phyloP scores from a whole-genome alignment of 2,888 invertebrate species.

The Drosophila nr. medialis region DNA sequence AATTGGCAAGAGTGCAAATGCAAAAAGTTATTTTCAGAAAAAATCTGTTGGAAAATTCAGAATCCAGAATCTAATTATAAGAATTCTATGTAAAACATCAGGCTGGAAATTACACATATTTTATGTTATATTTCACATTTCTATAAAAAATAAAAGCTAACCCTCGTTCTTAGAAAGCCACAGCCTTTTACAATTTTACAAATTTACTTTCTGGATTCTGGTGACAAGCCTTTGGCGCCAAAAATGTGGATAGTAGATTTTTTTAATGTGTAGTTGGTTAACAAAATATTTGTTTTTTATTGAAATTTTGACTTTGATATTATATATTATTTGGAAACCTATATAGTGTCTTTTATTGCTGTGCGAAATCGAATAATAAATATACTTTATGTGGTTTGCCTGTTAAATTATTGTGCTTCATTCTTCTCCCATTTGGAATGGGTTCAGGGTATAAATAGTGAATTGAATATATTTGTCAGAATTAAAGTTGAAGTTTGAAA shows the following conservation, averaged over 20 bases:
- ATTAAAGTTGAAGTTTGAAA: constrained; percentile 39
- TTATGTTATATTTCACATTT: too few species aligned
- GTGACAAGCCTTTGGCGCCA: too few species aligned
- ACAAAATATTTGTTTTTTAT: background rate
- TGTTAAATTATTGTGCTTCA: background rate
- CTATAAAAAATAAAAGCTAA: background rate
- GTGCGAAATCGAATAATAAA: background rate
- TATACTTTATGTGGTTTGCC: background rate
- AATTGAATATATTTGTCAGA: constrained; percentile 31
- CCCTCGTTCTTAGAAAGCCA: too few species aligned
- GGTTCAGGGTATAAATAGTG: background rate
- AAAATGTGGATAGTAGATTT: background rate
- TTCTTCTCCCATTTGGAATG: background rate
- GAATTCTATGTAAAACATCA: background rate
- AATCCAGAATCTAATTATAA: background rate
- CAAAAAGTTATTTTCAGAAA: background rate
- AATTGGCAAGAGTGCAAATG: background rate
- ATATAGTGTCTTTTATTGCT: background rate
- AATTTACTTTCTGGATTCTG: too few species aligned
- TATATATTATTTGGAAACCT: background rate
- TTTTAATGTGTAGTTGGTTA: background rate
- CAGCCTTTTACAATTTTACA: too few species aligned
- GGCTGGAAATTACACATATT: background rate
- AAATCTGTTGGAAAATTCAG: background rate
- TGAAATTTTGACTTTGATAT: too few species aligned